Evolutionary conservation across 2,113 vertebrate genomes (phyloP).

Genomic region (Notarius lentiginosus): DNA sequence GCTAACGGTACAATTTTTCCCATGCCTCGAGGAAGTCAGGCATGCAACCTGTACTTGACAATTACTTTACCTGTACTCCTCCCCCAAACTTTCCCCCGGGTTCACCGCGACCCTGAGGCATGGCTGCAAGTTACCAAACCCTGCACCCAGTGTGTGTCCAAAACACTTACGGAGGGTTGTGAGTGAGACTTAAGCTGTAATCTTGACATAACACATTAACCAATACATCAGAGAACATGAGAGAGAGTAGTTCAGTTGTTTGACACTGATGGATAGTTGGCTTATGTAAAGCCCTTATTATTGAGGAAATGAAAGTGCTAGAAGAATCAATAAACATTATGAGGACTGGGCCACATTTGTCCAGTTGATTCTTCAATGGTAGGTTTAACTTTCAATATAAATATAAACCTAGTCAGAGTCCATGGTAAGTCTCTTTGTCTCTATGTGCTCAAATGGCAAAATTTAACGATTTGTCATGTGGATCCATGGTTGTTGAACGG

Average conservation of each 20-base stretch:
- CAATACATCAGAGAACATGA: neutral
- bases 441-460: slow-evolving; percentile 2
- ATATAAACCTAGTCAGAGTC: neutral
- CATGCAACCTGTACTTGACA: too few species aligned
- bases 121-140: too few species aligned
- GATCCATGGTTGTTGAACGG: neutral
- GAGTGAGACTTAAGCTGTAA: neutral
- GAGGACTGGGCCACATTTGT: slow-evolving; percentile 29
- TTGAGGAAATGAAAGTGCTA: slow-evolving; percentile 51
- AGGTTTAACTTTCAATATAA: neutral
- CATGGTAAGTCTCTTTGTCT: neutral
- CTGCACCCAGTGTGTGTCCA: too few species aligned
- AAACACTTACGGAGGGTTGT: too few species aligned
- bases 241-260: slow-evolving; percentile 5
- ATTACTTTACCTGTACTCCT: too few species aligned
- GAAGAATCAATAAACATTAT: slow-evolving; percentile 55
- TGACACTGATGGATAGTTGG: slow-evolving; percentile 48
- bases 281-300: slow-evolving; percentile 41
- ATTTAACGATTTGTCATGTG: neutral
- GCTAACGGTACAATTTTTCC: too few species aligned
- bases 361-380: neutral
- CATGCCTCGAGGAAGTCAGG: too few species aligned
- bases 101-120: too few species aligned
- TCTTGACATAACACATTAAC: neutral
- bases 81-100: too few species aligned